Base-by-base conservation (phyloP, 2,888 invertebrate genomes). In the Eulithis testata region DNA sequence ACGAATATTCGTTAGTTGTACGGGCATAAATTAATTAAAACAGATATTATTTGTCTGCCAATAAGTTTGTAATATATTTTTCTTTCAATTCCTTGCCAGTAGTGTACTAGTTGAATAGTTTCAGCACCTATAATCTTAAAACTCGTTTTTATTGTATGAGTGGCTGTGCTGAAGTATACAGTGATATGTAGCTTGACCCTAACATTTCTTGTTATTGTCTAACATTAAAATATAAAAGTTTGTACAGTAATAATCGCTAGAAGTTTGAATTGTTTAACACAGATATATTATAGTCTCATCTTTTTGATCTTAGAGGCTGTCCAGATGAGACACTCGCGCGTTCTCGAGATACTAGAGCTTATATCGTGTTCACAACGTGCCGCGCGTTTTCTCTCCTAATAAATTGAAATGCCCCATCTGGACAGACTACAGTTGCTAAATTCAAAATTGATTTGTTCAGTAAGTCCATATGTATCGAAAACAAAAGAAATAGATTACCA, bases 161-260 rank as follows among this genome's bases (percentile, higher is more conserved):
- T 49, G 11, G 14, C n/a, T 59, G 51, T 51, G 31, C 50, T 58
- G 50, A 11, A 43, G 49, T 27, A 57, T 31, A 44, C 27, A 44
- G 7, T 11, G 36, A 57, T 47, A 14, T 57, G 47, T 58, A 51
- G 58, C 50, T 51, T 27, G 58, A 50, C 50, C 50, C 21, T 50
- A 49, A 37, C 45, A 27, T 58, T 58, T 40, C 11, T 21, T 14
- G 11, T 11, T 58, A 11, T 31, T 43, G 40, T 53, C 53, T 50
- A 50, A 51, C 11, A 47, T 37, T 52, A 36, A 52, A 40, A 7
- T 12, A 36, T 51, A 12, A n/a, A 52, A 47, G 47, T 56, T 56
- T 61, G 49, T 61, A 65, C 53, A 60, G 65, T 65, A 53, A 60
- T 60, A 49, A 56, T 53, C 61, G 65, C 65, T 61, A 65, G 53